Evolutionary conservation across 2,113 vertebrate genomes (phyloP), one percentile per base, ranked within the genome.

Genomic region (Corvus moneduloides): DNA sequence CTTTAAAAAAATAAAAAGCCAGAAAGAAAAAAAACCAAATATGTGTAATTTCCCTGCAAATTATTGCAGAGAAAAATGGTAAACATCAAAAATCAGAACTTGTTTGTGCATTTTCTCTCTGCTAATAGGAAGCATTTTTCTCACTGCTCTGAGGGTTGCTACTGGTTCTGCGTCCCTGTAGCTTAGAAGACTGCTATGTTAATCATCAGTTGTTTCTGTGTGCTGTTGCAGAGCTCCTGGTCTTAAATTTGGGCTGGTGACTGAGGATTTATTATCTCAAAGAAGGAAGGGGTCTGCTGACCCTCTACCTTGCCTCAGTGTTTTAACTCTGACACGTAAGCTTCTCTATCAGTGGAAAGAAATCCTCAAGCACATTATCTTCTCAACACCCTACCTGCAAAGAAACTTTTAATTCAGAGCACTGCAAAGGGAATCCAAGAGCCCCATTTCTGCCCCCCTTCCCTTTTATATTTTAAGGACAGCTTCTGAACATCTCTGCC

Each of bases 331-430:
- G 51, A 27, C 32, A 24, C 0, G 0, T 83, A 74, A 92, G 92
- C 83, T 89, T 93, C 90, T 88, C 43, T 48, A 7, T 56, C 1
- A 10, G 48, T 68, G 35, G 78, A 82, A 91, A 81, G 51, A 80
- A 90, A 95, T 59, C 58, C 3, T 5, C 71, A 83, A 69, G 55
- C 59, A 81, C 30, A 10, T 91, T 93, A 52, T 67, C 52, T 83
- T 88, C 82, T 63, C 52, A 51, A 41, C 48, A 56, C 24, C 48
- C 35, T 74, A 74, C 48, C 78, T 95, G 51, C 64, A 84, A 86
- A 91, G 68, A 96, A 97, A 95, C 94, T 97, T 97, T 74, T 76
- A 80, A 84, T 89, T 76, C 46, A 52, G 75, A 58, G 26, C n/a
- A 26, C 18, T 46, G 43, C 3, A 2, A 80, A 32, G 13, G 43